Evolutionary conservation across 35 echinoderm and acorn worm species (phyloP).

Genomic region (Diadema setosum): DNA sequence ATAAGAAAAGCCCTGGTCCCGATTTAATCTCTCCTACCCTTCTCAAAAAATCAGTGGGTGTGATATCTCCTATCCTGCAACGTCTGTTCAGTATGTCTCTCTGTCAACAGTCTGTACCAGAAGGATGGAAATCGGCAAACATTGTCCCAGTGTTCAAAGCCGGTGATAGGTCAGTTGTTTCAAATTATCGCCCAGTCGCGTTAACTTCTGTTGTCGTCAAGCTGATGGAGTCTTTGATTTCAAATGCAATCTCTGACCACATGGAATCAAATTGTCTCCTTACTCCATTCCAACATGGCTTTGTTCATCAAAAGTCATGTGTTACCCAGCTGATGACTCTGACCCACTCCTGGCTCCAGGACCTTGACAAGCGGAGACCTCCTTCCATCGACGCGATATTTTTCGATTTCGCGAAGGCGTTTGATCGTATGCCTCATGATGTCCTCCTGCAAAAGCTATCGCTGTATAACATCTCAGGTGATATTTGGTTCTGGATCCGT

Average conservation of each 20-base stretch:
- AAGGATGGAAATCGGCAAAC: conserved; percentile 16
- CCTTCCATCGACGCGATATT: neutral
- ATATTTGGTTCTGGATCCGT: conserved; percentile 37
- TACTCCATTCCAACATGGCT: neutral
- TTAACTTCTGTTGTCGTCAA: conserved; percentile 17
- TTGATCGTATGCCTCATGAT: neutral
- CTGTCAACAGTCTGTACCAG: neutral
- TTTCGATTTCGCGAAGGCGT: conserved; percentile 12
- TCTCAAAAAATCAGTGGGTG: neutral
- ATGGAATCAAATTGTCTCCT: neutral
- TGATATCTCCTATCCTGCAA: neutral
- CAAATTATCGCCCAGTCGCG: conserved; percentile 37
- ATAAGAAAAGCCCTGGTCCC: neutral
- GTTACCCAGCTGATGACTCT: neutral
- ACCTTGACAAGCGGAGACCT: neutral
- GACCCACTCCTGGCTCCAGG: neutral
- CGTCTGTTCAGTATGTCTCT: neutral
- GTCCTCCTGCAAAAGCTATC: conserved; percentile 21
- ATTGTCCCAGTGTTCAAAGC: conserved; percentile 35
- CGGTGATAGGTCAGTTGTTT: conserved; percentile 19
- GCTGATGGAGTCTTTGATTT: conserved; percentile 1
- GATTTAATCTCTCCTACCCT: neutral
- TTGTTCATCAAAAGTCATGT: conserved; percentile 1
- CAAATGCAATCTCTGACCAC: neutral
- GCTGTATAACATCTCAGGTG: conserved; percentile 18